Percentiles rank a stretch among this genome's conserved stretches.
These are phyloP conservation scores for Mechanitis messenoides DNA, from an alignment of 2,888 invertebrate genomes.

Conservation along the genomic window DNA sequence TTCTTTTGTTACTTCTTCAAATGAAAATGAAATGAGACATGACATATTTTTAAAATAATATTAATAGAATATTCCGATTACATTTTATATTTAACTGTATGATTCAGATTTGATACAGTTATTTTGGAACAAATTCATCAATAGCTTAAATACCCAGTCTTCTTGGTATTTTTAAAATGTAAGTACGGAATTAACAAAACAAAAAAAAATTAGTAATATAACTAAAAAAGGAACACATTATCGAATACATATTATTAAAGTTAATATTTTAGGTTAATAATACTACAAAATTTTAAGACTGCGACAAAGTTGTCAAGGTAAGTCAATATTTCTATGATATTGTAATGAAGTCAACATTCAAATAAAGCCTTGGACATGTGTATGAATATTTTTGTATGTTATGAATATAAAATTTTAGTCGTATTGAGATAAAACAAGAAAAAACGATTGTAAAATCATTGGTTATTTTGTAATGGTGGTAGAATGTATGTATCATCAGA, in stretches of 20 bases:
- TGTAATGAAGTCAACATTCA: constrained; percentile 4
- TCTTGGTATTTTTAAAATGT: constrained; percentile 1
- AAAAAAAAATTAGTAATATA: neutral
- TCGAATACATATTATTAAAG: constrained; percentile 1
- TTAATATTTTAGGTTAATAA: constrained; percentile 1
- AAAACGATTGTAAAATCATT: neutral
- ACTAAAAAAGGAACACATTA: neutral
- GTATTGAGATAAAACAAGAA: neutral
- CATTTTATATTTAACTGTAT: neutral
- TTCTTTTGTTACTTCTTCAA: constrained; percentile 9
- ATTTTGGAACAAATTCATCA: too few relatives aligned
- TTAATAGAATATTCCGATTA: neutral
- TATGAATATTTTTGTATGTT: neutral
- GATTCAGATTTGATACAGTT: too few relatives aligned
- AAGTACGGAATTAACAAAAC: neutral
- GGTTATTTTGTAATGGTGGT: constrained; percentile 3
- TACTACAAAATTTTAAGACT: neutral
- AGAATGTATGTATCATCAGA: constrained; percentile 30
- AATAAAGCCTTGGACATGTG: constrained; percentile 3
- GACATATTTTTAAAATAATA: neutral
- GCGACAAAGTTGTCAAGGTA: constrained; percentile 3
- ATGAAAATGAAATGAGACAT: neutral
- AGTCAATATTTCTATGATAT: constrained; percentile 3
- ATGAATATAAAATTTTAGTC: constrained; percentile 2
- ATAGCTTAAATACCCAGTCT: neutral